A percentile compares a stretch with the other conserved stretches of the same genome.
phyloP scores from a whole-genome alignment of 30 jellyfish, hydroid and myxozoan species.

The Mastigias papua region DNA sequence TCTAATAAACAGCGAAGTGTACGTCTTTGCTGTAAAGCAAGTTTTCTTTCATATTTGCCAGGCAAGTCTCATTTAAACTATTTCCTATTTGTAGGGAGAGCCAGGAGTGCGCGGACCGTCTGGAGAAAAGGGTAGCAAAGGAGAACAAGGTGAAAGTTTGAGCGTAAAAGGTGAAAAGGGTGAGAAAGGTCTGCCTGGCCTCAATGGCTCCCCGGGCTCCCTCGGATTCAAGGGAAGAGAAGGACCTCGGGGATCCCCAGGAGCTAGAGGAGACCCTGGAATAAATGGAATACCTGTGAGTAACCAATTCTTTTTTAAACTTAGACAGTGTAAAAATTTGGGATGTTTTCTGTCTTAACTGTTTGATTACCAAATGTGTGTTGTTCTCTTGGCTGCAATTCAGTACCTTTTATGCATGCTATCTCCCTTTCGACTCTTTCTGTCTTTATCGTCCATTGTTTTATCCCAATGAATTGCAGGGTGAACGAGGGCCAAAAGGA shows the following conservation, averaged over 20 bases:
- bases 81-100: constrained; percentile 52
- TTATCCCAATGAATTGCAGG: constrained; percentile 25
- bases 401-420: too few species aligned
- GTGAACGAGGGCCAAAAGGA: constrained; percentile 85
- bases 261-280: constrained; percentile 90
- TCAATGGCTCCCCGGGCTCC: constrained; percentile 80
- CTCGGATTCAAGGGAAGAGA: constrained; percentile 77
- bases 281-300: constrained; percentile 64
- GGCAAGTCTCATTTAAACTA: too few species aligned
- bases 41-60: too few species aligned
- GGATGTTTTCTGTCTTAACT: too few species aligned
- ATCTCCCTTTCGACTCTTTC: too few species aligned
- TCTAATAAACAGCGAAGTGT: too few species aligned
- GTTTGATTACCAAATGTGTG: too few species aligned
- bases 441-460: too few species aligned
- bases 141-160: constrained; percentile 75
- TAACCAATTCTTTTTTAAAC: too few species aligned
- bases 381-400: too few species aligned
- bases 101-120: constrained; percentile 53
- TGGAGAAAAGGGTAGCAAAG: constrained; percentile 74
- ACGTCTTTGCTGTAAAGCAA: too few species aligned
- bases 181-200: constrained; percentile 71
- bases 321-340: too few species aligned
- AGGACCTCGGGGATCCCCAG: constrained; percentile 93
- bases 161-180: constrained; percentile 78